Evolutionary conservation across 2,888 invertebrate species (phyloP), one percentile per base, ranked within the genome.

Genomic region (Leptopterna dolabrata): DNA sequence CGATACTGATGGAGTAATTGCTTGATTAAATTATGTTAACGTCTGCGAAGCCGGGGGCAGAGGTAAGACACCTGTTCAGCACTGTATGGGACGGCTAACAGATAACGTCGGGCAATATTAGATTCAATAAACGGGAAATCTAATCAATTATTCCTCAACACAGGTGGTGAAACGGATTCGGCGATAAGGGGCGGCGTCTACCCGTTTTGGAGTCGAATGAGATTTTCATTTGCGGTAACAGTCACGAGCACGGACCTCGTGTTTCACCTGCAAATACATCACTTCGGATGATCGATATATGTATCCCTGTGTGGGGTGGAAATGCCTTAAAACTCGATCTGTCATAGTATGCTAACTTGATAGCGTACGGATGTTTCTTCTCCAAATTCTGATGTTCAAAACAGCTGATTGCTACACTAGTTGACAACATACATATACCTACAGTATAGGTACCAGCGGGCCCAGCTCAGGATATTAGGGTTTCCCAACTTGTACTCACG

Each of bases 1-100:
- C 85, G 85, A 36, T 85, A 85, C 73, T 85, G 85, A 85, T 85
- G 85, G 85, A 85, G 85, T 85, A 85, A 85, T 85, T 85, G 85
- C 73, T 55, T 85, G 85, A 85, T 85, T 85, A 85, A 85, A 85
- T 85, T 85, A 85, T 63, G 83, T 41, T 41, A 19, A 24, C 63
- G 63, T 63, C 63, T 63, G 27, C 24, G 63, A 63, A 19, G 24
- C 47, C 24, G 7, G 16, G 76, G 73, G 24, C 11, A 36, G 29
- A 29, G 45, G 85, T 36, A 81, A 81, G 81, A 81, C 81, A 81
- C 81, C 81, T 81, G 81, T 81, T 81, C 41, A 76, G 14, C 73
- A 13, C 24, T 14, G 14, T 13, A 16, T 76, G 30, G 80, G 55
- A 14, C 13, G 9, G 27, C 13, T 7, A 14, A 29, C 30, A 55